A percentile compares a stretch with the other conserved stretches of the same genome.
phyloP scores from a whole-genome alignment of 1,140 invertebrate genomes.

The Chironomus striatipennis region DNA sequence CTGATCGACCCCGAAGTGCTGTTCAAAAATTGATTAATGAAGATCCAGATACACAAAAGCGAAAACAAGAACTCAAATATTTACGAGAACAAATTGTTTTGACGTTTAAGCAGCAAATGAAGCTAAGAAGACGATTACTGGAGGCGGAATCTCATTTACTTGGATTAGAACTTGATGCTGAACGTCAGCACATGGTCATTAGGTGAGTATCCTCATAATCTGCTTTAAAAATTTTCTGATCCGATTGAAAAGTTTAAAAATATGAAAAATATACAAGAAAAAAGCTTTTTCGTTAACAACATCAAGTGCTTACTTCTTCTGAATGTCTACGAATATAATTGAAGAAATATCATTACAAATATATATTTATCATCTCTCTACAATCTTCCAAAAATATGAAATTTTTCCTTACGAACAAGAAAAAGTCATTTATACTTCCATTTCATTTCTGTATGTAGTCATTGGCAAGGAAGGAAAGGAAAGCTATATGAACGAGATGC shows the following conservation, averaged over 20 bases:
- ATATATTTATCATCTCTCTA: no score
- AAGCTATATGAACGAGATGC: conserved; percentile 48
- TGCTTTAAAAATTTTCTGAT: no score
- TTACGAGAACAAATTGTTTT: conserved; percentile 74
- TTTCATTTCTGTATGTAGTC: conserved; percentile 36
- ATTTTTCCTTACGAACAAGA: no score
- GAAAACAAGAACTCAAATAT: conserved; percentile 54
- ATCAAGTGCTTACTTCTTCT: no score
- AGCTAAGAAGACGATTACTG: conserved; percentile 69
- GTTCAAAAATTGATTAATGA: conserved; percentile 28
- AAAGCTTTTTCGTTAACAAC: no score
- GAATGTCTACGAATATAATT: no score
- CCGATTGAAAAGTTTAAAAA: no score
- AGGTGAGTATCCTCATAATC: conserved; percentile 31
- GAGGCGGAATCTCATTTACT: conserved; percentile 78
- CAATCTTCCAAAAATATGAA: no score
- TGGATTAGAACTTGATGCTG: conserved; percentile 72
- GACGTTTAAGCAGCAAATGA: conserved; percentile 87
- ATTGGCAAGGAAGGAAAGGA: conserved; percentile 74
- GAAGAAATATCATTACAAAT: no score
- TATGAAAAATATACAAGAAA: no score
- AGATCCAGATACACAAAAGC: conserved; percentile 38
- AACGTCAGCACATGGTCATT: conserved; percentile 76
- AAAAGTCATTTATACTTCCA: no score
- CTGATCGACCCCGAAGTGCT: conserved; percentile 50